Percentiles rank a stretch among this genome's conserved stretches.
These are phyloP conservation scores for Gryllus bimaculatus DNA, from an alignment of 1,140 invertebrate species.

Conservation along the genomic window DNA sequence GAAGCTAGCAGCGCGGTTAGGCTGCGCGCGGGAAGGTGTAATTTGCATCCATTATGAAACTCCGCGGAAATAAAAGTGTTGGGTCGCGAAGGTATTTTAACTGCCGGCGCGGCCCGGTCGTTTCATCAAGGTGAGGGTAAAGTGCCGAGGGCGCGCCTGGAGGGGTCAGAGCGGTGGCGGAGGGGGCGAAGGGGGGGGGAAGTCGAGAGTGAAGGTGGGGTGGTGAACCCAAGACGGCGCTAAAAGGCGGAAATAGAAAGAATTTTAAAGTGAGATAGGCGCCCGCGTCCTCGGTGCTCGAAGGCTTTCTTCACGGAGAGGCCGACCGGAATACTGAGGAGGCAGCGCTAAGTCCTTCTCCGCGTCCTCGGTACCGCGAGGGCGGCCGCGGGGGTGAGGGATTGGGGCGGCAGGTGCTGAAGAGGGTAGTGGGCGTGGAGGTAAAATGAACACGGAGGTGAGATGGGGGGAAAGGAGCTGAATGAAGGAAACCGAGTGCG, in stretches of 20 bases:
- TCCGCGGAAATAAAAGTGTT: background rate
- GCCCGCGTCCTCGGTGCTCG: background rate
- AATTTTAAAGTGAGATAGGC: conserved; percentile 1
- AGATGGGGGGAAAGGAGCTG: no score
- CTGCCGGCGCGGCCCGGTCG: background rate
- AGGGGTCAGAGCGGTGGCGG: no score
- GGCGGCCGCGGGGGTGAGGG: no score
- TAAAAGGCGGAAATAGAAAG: background rate
- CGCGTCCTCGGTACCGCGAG: background rate
- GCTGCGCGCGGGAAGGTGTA: background rate
- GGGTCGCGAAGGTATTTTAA: conserved; percentile 3
- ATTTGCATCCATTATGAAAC: background rate
- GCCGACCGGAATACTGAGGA: background rate
- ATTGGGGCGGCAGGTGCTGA: background rate
- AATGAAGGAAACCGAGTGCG: no score
- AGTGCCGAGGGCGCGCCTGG: background rate
- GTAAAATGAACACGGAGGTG: no score
- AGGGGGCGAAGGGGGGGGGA: no score
- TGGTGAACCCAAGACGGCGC: background rate
- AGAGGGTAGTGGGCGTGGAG: background rate
- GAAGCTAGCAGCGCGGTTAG: background rate
- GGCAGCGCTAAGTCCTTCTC: background rate
- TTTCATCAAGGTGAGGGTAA: background rate
- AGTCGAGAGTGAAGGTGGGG: background rate
- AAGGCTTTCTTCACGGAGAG: background rate